phyloP scores from a whole-genome alignment of 2,113 vertebrate species.

The Microtus montanus region DNA sequence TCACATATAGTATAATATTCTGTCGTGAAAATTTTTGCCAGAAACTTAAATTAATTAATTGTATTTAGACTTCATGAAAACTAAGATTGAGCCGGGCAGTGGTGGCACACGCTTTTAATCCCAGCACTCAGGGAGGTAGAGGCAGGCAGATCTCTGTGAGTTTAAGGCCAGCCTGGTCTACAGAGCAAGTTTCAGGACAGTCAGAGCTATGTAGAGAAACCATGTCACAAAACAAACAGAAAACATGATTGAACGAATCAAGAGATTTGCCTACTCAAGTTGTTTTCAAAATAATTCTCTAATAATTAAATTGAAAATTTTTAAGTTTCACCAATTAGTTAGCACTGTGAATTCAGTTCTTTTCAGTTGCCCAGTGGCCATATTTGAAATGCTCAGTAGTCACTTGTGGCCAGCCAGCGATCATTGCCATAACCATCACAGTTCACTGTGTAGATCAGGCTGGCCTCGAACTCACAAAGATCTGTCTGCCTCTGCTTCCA shows the following conservation, averaged over 20 bases:
- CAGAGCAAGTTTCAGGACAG: too few species aligned
- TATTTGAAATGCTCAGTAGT: background rate
- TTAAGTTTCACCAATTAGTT: background rate
- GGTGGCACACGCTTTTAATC: too few species aligned
- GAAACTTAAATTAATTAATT: background rate
- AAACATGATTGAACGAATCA: background rate
- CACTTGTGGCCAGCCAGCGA: background rate
- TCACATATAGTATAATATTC: background rate
- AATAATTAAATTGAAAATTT: background rate
- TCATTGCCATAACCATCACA: background rate
- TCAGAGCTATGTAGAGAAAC: too few species aligned
- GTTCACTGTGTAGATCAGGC: background rate
- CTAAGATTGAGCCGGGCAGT: background rate
- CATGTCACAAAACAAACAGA: too few species aligned
- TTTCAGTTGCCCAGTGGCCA: background rate
- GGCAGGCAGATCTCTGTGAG: too few species aligned
- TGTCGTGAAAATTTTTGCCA: background rate
- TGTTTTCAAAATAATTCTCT: conserved; percentile 32
- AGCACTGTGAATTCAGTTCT: background rate
- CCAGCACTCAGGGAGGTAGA: too few species aligned
- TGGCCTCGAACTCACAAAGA: background rate
- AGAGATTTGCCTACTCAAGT: background rate
- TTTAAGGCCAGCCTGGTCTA: too few species aligned
- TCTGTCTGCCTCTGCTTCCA: background rate
- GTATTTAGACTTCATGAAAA: conserved; percentile 41